Conservation (phyloP, 1,140 invertebrate genomes). For the Mactra quadrangularis region DNA sequence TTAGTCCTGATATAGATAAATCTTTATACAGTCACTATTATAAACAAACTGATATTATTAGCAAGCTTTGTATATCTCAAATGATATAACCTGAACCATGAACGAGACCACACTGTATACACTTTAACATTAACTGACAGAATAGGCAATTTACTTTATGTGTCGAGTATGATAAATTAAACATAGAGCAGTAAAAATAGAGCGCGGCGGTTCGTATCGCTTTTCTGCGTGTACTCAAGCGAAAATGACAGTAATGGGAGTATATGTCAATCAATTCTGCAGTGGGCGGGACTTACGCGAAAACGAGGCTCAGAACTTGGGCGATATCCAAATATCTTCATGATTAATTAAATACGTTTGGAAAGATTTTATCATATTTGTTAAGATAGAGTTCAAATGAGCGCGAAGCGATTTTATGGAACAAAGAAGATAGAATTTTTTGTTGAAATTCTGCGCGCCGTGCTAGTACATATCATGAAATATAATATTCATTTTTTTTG, state of each 20-base stretch:
- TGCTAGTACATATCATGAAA: not conserved
- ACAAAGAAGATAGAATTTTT: constrained; percentile 31
- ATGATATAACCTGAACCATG: constrained; percentile 13
- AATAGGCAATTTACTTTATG: constrained; percentile 61
- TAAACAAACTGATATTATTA: too few species aligned
- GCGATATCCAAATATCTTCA: constrained; percentile 46
- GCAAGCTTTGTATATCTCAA: too few species aligned
- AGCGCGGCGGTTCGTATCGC: constrained; percentile 37
- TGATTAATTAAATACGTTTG: constrained; percentile 62
- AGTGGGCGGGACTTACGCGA: constrained; percentile 33
- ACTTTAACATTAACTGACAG: constrained; percentile 56
- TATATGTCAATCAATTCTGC: constrained; percentile 43
- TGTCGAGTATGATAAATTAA: constrained; percentile 60
- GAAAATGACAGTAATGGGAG: constrained; percentile 47
- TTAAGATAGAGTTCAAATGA: constrained; percentile 42
- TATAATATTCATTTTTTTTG: too few species aligned
- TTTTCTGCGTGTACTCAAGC: constrained; percentile 38
- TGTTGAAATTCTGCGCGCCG: constrained; percentile 10
- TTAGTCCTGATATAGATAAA: too few species aligned
- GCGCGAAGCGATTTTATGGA: constrained; percentile 36
- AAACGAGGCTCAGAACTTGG: constrained; percentile 49
- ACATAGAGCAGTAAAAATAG: constrained; percentile 54
- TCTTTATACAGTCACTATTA: too few species aligned
- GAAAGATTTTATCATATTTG: constrained; percentile 43
- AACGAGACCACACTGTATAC: constrained; percentile 57